Evolutionary conservation across 1,140 invertebrate genomes (phyloP).

Genomic region (Zaprionus gabonicus): DNA sequence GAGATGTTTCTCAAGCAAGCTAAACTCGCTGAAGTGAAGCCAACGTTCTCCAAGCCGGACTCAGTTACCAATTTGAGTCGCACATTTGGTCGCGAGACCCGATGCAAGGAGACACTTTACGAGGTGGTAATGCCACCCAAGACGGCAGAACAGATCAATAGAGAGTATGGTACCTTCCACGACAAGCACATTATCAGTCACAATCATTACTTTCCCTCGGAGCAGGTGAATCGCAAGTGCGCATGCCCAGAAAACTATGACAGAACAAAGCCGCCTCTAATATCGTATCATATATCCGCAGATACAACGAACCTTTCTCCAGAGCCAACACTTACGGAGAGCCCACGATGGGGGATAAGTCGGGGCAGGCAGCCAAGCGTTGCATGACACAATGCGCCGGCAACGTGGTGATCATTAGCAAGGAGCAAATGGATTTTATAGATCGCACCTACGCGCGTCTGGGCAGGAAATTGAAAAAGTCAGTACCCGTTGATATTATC

Average conservation of each 20-base stretch:
- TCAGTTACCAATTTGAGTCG: constrained; percentile 59
- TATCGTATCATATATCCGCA: constrained; percentile 6
- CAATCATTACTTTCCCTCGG: constrained; percentile 72
- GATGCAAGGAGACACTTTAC: constrained; percentile 31
- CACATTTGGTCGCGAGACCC: constrained; percentile 53
- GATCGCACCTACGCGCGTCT: constrained; percentile 57
- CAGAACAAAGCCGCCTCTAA: neutral
- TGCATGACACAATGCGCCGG: constrained; percentile 54
- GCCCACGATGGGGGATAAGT: constrained; percentile 1
- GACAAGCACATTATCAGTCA: constrained; percentile 71
- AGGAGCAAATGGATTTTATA: constrained; percentile 66
- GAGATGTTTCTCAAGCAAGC: constrained; percentile 63
- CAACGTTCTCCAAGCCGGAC: constrained; percentile 60
- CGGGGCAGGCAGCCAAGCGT: constrained; percentile 54
- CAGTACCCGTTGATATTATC: neutral
- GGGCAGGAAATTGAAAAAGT: constrained; percentile 57
- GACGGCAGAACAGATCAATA: constrained; percentile 55
- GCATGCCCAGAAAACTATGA: neutral
- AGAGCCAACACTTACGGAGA: constrained; percentile 30
- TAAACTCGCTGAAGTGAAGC: constrained; percentile 50
- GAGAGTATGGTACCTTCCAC: constrained; percentile 58
- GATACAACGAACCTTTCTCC: constrained; percentile 60
- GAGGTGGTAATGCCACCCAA: constrained; percentile 59
- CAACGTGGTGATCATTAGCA: constrained; percentile 64
- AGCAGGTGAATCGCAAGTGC: constrained; percentile 66